Conservation (phyloP, 2,888 invertebrate genomes). For the Campoplex nolae region DNA sequence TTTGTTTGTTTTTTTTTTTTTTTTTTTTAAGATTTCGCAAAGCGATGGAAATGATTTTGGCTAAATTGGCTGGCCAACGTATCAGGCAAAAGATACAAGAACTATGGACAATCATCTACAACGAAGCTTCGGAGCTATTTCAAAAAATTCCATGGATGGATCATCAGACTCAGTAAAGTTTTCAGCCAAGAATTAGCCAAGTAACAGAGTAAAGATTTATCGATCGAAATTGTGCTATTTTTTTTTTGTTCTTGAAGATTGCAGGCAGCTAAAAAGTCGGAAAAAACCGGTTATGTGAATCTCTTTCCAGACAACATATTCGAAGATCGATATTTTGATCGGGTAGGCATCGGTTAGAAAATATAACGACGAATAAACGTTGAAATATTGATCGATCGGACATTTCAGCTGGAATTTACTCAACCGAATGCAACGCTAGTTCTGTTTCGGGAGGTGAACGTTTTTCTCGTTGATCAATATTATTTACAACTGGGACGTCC, state of each 20-base stretch:
- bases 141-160: constrained; percentile 70
- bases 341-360: constrained; percentile 55
- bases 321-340: constrained; percentile 68
- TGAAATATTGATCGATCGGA: constrained; percentile 16
- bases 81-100: constrained; percentile 51
- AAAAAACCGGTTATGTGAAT: constrained; percentile 62
- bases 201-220: background rate
- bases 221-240: background rate
- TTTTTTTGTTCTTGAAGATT: constrained; percentile 43
- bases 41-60: constrained; percentile 67
- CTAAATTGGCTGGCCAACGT: constrained; percentile 55
- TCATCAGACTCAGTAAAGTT: constrained; percentile 64
- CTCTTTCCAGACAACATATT: constrained; percentile 68
- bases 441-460: constrained; percentile 69
- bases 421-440: constrained; percentile 68
- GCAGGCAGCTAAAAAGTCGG: constrained; percentile 63
- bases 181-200: background rate
- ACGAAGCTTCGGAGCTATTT: constrained; percentile 53
- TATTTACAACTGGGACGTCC: constrained; percentile 68
- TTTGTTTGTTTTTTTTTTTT: too few relatives aligned
- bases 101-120: constrained; percentile 57
- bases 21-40: constrained; percentile 64
- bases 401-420: constrained; percentile 67
- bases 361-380: background rate
- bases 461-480: constrained; percentile 70